Evolutionary conservation across 1,140 invertebrate species (phyloP), one percentile per base, ranked within the genome.

Genomic region (Triops cancriformis): DNA sequence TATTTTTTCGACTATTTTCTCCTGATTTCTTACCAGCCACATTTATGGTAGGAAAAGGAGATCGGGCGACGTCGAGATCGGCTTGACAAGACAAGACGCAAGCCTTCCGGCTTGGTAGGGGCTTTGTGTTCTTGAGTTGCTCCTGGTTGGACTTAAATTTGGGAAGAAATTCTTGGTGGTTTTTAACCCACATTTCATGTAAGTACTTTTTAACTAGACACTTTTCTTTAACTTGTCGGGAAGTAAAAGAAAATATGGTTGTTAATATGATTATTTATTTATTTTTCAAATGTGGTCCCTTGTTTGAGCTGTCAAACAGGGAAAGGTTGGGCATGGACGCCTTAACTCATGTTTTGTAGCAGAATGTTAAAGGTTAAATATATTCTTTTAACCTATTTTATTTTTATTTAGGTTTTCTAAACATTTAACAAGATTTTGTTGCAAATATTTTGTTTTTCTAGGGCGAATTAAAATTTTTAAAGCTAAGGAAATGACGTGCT

Each of bases 61-160:
- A 64, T 64, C 23, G 51, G 51, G 51, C 51, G 51, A 64, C 51
- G 51, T 64, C 51, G 51, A 64, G 23, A 18, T 64, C 51, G 51
- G 51, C 51, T 64, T 64, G 51, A 64, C 14, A 64, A 64, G 51
- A 64, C 51, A 64, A 64, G 51, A 64, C 51, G 51, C 51, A 23
- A 64, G 51, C 51, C 51, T 64, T 64, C 51, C 51, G 51, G 51
- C 51, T 64, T 64, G 51, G 51, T 64, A n/a, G 51, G 23, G 51
- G 51, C 51, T 64, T 64, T 64, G 51, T 64, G 51, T 64, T 64
- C 51, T 64, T 64, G 51, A 64, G 51, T 64, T 64, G 23, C 51
- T 64, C 31, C 31, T 37, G 31, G 31, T 64, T 64, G 14, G 51
- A 6, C 51, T 64, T 64, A 23, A 64, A 64, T 64, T 18, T 64